Conservation (phyloP, 2,888 invertebrate species). For the Erynnis tages region DNA sequence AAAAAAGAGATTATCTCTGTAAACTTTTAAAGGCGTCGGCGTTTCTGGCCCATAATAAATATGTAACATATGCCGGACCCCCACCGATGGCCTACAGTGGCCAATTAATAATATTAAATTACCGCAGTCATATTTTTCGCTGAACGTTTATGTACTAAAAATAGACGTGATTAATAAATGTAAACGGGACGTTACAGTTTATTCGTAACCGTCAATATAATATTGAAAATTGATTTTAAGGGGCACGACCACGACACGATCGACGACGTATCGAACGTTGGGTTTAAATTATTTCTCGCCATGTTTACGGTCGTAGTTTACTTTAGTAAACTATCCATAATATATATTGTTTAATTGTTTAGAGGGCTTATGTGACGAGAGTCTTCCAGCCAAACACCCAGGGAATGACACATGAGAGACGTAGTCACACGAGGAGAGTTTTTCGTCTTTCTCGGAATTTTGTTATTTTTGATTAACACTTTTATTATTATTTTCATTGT, state of each 20-base stretch:
- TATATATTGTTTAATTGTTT: too few species aligned
- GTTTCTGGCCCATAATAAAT: conserved; percentile 10
- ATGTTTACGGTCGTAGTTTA: too few species aligned
- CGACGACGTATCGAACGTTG: not conserved
- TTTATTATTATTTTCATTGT: too few species aligned
- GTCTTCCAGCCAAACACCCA: too few species aligned
- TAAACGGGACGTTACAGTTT: conserved; percentile 25
- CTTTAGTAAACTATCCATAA: too few species aligned
- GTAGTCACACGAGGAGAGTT: too few species aligned
- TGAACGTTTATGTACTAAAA: conserved; percentile 22
- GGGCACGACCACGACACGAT: conserved; percentile 1
- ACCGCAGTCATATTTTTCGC: conserved; percentile 22
- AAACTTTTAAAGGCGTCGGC: conserved; percentile 3
- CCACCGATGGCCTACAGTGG: conserved; percentile 5
- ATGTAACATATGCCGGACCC: conserved; percentile 17
- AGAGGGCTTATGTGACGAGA: too few species aligned
- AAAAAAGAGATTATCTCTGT: conserved; percentile 14
- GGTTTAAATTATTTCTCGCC: too few species aligned
- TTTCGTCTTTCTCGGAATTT: too few species aligned
- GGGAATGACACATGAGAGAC: too few species aligned
- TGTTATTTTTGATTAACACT: too few species aligned
- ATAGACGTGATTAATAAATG: conserved; percentile 26
- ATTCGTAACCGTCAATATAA: conserved; percentile 22
- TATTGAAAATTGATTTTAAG: conserved; percentile 14
- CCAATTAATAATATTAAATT: conserved; percentile 22